A percentile compares a stretch with the other conserved stretches of the same genome.
Evolutionary conservation across 2,797 vertebrate species (phyloP).

Genomic region (Pseudochirops cupreus): DNA sequence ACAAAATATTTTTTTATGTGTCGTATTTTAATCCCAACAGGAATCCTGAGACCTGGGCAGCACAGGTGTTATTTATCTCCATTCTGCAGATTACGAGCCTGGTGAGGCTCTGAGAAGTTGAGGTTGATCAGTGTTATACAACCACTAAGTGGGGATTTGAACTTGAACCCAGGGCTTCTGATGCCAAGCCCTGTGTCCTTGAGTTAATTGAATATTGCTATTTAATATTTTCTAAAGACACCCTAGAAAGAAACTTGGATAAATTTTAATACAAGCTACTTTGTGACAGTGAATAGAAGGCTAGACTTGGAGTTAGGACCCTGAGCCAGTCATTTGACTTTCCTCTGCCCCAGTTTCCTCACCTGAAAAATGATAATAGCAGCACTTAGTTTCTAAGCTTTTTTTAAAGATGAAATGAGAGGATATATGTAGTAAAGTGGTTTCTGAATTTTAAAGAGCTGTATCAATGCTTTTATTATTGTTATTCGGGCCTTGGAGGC

Average conservation of each 20-base stretch:
- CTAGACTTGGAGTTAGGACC: slow-evolving; percentile 10
- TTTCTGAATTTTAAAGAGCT: background rate
- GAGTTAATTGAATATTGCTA: background rate
- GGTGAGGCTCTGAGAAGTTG: background rate
- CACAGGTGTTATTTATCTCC: background rate
- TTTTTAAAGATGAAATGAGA: background rate
- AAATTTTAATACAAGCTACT: too few species aligned
- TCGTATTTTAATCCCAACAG: background rate
- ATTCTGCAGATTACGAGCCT: background rate
- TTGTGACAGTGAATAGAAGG: background rate
- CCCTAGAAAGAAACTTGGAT: background rate
- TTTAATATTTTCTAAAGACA: background rate
- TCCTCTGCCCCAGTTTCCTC: background rate
- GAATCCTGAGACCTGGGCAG: background rate
- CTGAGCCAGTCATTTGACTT: background rate
- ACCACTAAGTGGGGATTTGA: background rate
- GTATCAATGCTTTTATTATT: background rate
- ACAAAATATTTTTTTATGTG: background rate
- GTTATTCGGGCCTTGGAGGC: background rate
- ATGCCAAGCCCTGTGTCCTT: background rate
- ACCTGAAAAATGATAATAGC: background rate
- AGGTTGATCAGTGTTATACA: background rate
- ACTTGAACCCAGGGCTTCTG: background rate
- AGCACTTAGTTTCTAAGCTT: background rate
- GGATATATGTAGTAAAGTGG: background rate